A percentile compares a stretch with the other conserved stretches of the same genome.
These are phyloP conservation scores for Capricornis sumatraensis DNA, from an alignment of 2,113 vertebrate genomes.

Conservation along the genomic window DNA sequence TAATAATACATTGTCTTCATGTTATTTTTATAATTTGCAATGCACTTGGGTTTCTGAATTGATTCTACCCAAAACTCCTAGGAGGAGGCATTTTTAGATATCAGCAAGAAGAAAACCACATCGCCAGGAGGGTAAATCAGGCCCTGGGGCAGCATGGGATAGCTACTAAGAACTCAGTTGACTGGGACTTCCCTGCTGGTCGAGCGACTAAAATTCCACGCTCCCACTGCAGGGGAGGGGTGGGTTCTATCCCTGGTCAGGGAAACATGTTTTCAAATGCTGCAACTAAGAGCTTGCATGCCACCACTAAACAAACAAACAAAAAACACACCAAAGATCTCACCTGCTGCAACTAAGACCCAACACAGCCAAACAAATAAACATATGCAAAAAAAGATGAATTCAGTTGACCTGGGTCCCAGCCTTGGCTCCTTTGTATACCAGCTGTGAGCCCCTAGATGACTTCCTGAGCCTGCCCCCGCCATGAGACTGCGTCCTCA, in stretches of 20 bases:
- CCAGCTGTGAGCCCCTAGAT: background rate
- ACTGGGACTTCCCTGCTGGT: background rate
- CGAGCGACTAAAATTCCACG: accelerated
- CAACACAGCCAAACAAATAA: background rate
- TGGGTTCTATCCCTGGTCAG: background rate
- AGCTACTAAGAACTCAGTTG: background rate
- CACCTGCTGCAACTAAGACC: background rate
- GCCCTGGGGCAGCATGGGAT: background rate
- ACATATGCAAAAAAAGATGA: background rate
- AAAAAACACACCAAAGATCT: background rate
- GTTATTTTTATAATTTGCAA: background rate
- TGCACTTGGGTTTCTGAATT: background rate
- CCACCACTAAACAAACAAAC: background rate
- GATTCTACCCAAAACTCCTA: background rate
- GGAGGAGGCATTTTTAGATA: background rate
- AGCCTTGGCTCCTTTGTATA: background rate
- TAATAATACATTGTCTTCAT: background rate
- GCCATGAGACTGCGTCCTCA: background rate
- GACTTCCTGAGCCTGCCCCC: background rate
- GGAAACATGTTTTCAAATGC: background rate
- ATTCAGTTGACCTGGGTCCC: background rate
- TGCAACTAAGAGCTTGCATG: background rate
- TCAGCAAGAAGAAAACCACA: constrained; percentile 12
- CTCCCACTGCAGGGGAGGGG: background rate
- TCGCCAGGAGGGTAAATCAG: background rate